Base-by-base conservation (phyloP, 2,797 vertebrate species). In the Serranus cabrilla region DNA sequence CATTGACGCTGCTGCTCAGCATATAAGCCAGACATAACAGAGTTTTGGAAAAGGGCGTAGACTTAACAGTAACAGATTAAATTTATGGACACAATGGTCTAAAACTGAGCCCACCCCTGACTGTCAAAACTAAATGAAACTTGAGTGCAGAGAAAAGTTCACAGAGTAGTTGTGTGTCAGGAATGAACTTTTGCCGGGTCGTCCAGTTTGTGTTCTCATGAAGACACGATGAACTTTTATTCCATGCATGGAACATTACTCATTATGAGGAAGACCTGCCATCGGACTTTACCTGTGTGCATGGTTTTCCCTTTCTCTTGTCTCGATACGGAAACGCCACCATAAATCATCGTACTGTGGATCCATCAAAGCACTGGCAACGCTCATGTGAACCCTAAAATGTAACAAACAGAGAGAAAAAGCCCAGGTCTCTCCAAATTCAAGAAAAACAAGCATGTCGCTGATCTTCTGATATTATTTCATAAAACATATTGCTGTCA, bases 101-200 rank as follows among this genome's bases (percentile, higher is more conserved):
- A 62, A 88, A 85, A 76, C 31, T 40, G 82, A 83, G 81, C 71
- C 84, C 87, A 78, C 73, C 83, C 66, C 75, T 76, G 83, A 89
- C 85, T 84, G 81, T 91, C 85, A 90, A 85, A 89, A 86, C 82
- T 65, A 81, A 78, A 86, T 74, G 74, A 88, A 91, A 91, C 67
- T 37, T 62, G 79, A 88, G 84, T 68, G 43, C 31, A 40, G 42
- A 76, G 62, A 85, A 86, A 89, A 80, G 81, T 84, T 89, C 82
- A 85, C 57, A 8, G 76, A 71, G 69, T 61, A 74, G 64, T 61
- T 67, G 67, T 80, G 76, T 68, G 74, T 85, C 56, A 62, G 76
- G 71, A 77, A 72, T 78, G 59, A 89, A 87, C 81, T 68, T 78
- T 61, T 68, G 60, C 70, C 60, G 42, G 69, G 74, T 72, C 49